Conservation (phyloP, 2,113 vertebrate species). For the Hucho hucho region DNA sequence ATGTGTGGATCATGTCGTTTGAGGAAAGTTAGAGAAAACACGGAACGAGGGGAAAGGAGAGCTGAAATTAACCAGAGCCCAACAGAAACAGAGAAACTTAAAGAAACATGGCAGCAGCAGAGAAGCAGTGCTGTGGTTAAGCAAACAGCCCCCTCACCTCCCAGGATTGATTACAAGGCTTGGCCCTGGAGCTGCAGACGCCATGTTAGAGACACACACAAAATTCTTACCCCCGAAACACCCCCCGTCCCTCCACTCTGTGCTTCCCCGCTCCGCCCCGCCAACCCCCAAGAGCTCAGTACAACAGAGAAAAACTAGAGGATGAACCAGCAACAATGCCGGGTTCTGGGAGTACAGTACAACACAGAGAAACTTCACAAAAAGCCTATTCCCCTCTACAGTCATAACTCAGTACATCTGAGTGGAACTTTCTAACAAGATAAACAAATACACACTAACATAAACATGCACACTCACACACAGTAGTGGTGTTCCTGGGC, state of each 20-base stretch:
- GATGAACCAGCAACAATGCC: not conserved
- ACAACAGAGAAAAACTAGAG: conserved; percentile 2
- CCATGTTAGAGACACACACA: not conserved
- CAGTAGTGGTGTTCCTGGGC: conserved; percentile 15
- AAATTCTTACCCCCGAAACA: no score
- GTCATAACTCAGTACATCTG: no score
- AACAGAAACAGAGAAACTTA: not conserved
- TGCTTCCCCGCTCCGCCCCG: no score
- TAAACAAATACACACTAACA: conserved; percentile 2
- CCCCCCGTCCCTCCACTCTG: not conserved
- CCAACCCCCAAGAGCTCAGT: no score
- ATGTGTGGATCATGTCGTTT: conserved; percentile 8
- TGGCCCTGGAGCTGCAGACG: not conserved
- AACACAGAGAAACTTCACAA: no score
- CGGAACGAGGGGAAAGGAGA: conserved; percentile 5
- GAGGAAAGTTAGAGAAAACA: not conserved
- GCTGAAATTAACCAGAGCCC: conserved; percentile 15
- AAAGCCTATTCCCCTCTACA: no score
- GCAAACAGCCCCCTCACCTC: not conserved
- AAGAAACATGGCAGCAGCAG: not conserved
- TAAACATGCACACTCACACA: conserved; percentile 16
- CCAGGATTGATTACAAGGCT: conserved; percentile 32
- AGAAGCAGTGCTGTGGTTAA: conserved; percentile 3
- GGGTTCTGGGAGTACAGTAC: no score
- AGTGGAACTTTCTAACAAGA: not conserved